Conservation (phyloP, 2,797 vertebrate genomes). For the Hephaestus fuliginosus region DNA sequence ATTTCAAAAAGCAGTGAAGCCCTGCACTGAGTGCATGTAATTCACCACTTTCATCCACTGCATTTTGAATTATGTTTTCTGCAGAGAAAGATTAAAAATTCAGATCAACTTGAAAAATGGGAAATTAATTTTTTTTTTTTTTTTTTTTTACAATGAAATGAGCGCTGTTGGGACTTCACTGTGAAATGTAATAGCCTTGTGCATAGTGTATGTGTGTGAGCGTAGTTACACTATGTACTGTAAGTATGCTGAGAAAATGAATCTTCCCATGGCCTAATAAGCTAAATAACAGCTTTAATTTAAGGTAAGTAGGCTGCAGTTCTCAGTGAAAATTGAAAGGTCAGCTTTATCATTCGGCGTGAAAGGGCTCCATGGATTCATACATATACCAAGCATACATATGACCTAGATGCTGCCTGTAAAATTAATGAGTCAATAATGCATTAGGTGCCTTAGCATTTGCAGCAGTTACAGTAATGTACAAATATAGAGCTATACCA, state of each 20-base stretch:
- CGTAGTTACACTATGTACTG: slow-evolving; percentile 13
- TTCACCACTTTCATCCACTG: slow-evolving; percentile 64
- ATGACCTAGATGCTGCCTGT: slow-evolving; percentile 84
- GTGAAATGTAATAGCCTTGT: slow-evolving; percentile 33
- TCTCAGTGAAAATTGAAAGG: slow-evolving; percentile 70
- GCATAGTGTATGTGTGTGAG: slow-evolving; percentile 11
- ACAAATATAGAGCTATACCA: slow-evolving; percentile 66
- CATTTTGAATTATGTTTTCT: slow-evolving; percentile 71
- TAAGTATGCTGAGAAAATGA: slow-evolving; percentile 53
- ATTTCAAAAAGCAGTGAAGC: slow-evolving; percentile 66
- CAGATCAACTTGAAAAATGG: slow-evolving; percentile 56
- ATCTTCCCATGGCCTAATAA: slow-evolving; percentile 62
- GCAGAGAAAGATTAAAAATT: slow-evolving; percentile 60
- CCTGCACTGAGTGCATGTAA: slow-evolving; percentile 61
- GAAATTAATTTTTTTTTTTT: slow-evolving; percentile 17
- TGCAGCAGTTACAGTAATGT: slow-evolving; percentile 74
- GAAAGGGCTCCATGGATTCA: slow-evolving; percentile 72
- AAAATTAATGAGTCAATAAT: slow-evolving; percentile 84
- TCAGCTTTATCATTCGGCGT: slow-evolving; percentile 70
- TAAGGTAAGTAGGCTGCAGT: slow-evolving; percentile 73
- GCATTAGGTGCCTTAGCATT: slow-evolving; percentile 71
- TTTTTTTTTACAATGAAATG: slow-evolving; percentile 31
- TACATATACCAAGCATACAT: slow-evolving; percentile 61
- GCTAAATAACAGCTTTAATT: slow-evolving; percentile 73
- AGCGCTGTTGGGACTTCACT: slow-evolving; percentile 18